Percentiles rank a stretch among this genome's conserved stretches.
These are phyloP conservation scores for Helarctos malayanus DNA, from an alignment of 2,797 vertebrate species.

Conservation along the genomic window DNA sequence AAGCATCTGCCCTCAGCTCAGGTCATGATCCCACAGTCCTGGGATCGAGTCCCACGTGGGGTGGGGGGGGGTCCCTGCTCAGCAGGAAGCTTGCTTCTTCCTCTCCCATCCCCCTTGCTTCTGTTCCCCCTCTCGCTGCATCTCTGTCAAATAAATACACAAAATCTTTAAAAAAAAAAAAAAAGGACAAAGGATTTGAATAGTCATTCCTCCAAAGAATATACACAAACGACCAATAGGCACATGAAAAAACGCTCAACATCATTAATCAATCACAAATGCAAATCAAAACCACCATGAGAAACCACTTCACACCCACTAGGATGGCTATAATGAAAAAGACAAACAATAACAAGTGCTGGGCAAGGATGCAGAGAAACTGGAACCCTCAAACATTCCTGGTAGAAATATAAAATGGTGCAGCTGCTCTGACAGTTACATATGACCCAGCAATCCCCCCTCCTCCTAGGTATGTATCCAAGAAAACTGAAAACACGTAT, in stretches of 20 bases:
- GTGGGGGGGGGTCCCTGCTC: too few relatives aligned
- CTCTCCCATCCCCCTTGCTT: too few relatives aligned
- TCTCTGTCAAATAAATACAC: too few relatives aligned
- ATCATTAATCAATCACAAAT: not conserved
- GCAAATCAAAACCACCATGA: slow-evolving; percentile 14
- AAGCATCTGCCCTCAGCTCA: too few relatives aligned
- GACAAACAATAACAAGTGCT: not conserved
- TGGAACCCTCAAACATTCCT: not conserved
- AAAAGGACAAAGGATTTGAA: not conserved
- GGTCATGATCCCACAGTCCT: too few relatives aligned
- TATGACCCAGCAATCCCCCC: not conserved
- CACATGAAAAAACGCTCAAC: not conserved
- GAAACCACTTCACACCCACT: not conserved
- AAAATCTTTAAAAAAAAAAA: not conserved
- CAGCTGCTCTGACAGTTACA: not conserved
- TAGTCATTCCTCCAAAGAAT: not conserved
- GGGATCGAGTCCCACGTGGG: too few relatives aligned
- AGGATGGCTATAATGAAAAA: not conserved
- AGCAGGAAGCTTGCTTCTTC: too few relatives aligned
- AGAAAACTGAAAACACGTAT: not conserved
- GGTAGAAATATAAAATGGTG: not conserved
- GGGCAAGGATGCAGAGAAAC: not conserved
- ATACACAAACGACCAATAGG: not conserved
- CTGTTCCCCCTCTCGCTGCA: too few relatives aligned
- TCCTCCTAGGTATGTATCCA: not conserved